These are phyloP conservation scores for Hydrotaea cyrtoneurina DNA, from an alignment of 2,888 invertebrate genomes.

Conservation along the genomic window DNA sequence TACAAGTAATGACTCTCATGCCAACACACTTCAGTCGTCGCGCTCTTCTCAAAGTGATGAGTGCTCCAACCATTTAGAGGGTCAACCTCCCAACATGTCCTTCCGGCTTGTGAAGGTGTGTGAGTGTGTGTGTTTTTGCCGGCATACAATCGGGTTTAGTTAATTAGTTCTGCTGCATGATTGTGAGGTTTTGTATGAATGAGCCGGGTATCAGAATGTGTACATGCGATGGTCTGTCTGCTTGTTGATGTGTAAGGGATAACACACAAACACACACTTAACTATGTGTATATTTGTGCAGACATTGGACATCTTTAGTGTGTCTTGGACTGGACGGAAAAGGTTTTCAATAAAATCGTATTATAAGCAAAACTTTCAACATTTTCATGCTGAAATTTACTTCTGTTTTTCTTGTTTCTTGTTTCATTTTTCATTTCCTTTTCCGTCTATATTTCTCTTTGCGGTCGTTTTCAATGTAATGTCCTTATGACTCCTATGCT, in stretches of 20 bases:
- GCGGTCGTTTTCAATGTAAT: neutral
- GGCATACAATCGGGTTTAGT: conserved; percentile 1
- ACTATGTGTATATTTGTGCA: neutral
- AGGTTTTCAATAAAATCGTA: neutral
- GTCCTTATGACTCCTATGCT: neutral
- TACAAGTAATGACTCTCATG: too few species aligned
- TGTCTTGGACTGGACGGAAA: neutral
- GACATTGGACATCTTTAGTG: neutral
- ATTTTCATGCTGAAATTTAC: neutral
- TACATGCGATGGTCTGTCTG: neutral
- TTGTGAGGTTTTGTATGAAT: neutral
- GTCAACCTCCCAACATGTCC: conserved; percentile 31
- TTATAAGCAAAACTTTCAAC: neutral
- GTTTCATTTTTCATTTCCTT: neutral
- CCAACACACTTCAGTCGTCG: too few species aligned
- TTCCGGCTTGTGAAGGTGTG: neutral
- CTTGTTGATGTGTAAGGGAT: neutral
- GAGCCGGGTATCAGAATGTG: neutral
- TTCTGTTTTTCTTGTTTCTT: neutral
- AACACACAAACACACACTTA: neutral
- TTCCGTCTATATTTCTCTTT: neutral
- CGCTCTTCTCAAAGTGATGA: too few species aligned
- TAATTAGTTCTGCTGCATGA: conserved; percentile 28
- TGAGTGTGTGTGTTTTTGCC: neutral
- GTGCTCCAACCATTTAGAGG: conserved; percentile 23